phyloP scores from a whole-genome alignment of 2,113 vertebrate species.

The Myotis yumanensis region DNA sequence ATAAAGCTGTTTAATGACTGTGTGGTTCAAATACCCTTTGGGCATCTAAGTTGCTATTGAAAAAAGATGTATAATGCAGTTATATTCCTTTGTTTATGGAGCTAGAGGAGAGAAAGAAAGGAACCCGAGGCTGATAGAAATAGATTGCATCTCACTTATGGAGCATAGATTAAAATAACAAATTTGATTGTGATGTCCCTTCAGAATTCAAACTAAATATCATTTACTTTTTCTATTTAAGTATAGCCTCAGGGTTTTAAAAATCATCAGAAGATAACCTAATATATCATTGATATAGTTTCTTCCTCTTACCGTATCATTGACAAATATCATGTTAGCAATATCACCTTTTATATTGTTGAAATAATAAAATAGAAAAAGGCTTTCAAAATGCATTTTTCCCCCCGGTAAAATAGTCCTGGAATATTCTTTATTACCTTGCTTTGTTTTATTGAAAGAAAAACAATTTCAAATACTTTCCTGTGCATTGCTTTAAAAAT shows the following conservation, averaged over 20 bases:
- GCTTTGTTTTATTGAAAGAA: constrained; percentile 49
- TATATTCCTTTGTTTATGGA: constrained; percentile 67
- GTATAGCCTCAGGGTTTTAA: constrained; percentile 57
- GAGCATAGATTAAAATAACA: constrained; percentile 73
- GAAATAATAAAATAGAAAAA: constrained; percentile 54
- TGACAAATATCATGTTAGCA: constrained; percentile 67
- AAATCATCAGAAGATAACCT: constrained; percentile 64
- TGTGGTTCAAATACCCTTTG: constrained; percentile 65
- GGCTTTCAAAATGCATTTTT: background rate
- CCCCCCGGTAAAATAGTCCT: constrained; percentile 31
- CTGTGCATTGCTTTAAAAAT: background rate
- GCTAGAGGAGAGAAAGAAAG: constrained; percentile 17
- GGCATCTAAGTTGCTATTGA: constrained; percentile 56
- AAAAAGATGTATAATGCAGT: constrained; percentile 54
- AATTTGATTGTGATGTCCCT: constrained; percentile 67
- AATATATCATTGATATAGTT: constrained; percentile 65
- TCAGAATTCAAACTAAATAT: constrained; percentile 72
- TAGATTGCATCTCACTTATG: constrained; percentile 69
- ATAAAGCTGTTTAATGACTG: constrained; percentile 63
- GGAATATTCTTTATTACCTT: background rate
- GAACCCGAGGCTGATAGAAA: constrained; percentile 65
- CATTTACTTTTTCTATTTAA: constrained; percentile 76
- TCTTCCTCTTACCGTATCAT: constrained; percentile 50
- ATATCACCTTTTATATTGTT: constrained; percentile 52
- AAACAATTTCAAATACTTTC: constrained; percentile 22